Conservation (phyloP, 2,797 vertebrate genomes). For the Chloroceryle inda region DNA sequence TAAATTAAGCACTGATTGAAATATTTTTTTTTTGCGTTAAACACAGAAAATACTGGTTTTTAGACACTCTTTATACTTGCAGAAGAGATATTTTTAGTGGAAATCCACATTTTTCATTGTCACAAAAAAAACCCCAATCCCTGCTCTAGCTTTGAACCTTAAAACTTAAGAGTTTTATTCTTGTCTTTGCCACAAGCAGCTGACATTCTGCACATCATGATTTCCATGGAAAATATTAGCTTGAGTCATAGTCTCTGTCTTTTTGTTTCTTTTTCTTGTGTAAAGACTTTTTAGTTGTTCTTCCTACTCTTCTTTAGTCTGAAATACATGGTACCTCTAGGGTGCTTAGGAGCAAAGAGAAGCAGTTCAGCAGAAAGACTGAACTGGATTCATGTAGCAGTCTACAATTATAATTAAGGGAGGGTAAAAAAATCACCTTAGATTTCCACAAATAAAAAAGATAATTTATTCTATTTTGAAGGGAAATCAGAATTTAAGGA, state of each 20-base stretch:
- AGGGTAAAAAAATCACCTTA: background rate
- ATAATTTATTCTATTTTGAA: background rate
- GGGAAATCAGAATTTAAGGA: background rate
- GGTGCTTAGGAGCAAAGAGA: background rate
- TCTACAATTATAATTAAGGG: background rate
- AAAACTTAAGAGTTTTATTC: background rate
- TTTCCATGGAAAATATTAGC: background rate
- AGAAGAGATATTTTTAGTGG: background rate
- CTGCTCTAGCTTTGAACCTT: background rate
- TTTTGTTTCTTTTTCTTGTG: background rate
- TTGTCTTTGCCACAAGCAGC: background rate
- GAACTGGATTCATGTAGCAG: background rate
- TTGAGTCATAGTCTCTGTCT: background rate
- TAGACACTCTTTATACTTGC: background rate
- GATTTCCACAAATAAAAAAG: background rate
- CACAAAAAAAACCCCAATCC: background rate
- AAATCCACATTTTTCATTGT: background rate
- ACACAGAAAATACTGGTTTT: background rate
- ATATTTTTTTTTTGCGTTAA: background rate
- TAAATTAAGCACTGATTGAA: background rate
- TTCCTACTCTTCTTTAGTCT: background rate
- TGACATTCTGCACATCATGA: background rate
- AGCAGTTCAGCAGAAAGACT: background rate
- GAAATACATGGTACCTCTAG: background rate
- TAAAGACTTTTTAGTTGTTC: background rate